phyloP scores from a whole-genome alignment of 1,140 invertebrate species.

The Pseudomyrmex cubaensis region DNA sequence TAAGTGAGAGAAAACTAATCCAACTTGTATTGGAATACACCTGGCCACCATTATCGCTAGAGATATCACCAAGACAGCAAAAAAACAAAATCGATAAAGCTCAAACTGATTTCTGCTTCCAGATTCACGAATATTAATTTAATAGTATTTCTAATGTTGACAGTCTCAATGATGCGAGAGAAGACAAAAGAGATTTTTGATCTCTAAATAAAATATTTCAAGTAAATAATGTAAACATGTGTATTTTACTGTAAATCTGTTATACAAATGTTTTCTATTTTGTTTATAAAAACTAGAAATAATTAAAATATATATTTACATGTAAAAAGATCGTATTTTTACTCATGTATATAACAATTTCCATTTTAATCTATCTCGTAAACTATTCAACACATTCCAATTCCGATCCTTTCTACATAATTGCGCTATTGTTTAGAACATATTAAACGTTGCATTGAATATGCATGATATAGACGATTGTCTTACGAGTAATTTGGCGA shows the following conservation, averaged over 20 bases:
- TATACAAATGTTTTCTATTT: neutral
- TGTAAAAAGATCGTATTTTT: neutral
- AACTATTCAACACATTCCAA: neutral
- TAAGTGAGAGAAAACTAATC: conserved; percentile 29
- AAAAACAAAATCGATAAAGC: neutral
- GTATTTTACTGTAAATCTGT: neutral
- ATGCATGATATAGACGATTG: conserved; percentile 12
- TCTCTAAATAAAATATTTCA: neutral
- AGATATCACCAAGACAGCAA: neutral
- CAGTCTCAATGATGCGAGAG: too few species aligned
- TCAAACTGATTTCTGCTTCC: neutral
- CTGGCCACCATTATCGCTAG: conserved; percentile 29
- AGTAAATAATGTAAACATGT: neutral
- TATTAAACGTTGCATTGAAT: conserved; percentile 36
- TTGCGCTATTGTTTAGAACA: conserved; percentile 19
- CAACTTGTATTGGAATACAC: conserved; percentile 28
- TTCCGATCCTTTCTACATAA: conserved; percentile 12
- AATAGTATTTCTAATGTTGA: too few species aligned
- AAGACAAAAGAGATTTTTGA: neutral
- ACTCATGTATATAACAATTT: neutral
- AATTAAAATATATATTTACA: neutral
- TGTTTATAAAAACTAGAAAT: neutral
- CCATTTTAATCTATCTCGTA: neutral
- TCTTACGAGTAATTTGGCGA: conserved; percentile 10
- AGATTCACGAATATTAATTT: neutral